Evolutionary conservation across 1,140 invertebrate genomes (phyloP), one percentile per base, ranked within the genome.

Genomic region (Drosophila virilis): DNA sequence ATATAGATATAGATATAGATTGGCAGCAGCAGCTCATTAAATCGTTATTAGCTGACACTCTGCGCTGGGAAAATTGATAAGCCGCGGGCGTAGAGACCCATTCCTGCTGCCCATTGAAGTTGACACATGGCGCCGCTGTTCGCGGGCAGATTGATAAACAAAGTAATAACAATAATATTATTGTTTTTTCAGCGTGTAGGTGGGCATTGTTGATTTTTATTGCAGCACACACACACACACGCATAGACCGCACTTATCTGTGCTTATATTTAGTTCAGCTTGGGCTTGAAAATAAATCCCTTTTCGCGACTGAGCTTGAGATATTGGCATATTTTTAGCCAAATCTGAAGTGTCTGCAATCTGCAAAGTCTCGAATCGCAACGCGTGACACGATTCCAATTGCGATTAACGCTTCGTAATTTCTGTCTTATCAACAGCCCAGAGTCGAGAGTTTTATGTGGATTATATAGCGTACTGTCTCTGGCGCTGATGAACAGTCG

Each of bases 61-160:
- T 57, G 12, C n/a, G 72, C 80, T 79, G 80, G 80, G 80, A 79
- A 84, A 84, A 77, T 77, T 80, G 81, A 85, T 85, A 80, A 85
- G 74, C 76, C 66, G 48, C 61, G 57, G 65, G 61, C 73, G 79
- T 61, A 55, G 42, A 43, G 8, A 12, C 13, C 13, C 8, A 40
- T 32, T 67, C 69, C 65, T 74, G 68, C 64, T 22, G 43, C 74
- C 45, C 46, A 45, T 59, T 33, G 22, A 38, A 15, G 48, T 52
- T 42, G 62, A 69, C 69, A 66, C 38, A 66, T 54, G 46, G 46
- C 48, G 43, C 46, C 48, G 22, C 22, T 28, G 22, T 28, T 5
- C 22, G 22, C 22, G 3, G 10, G 37, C 10, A 46, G 37, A 40
- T 43, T 65, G 67, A 75, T 75, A 71, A 75, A 71, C 73, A 70